phyloP scores from a whole-genome alignment of 2,113 vertebrate species.

The Antechinus stuartii region DNA sequence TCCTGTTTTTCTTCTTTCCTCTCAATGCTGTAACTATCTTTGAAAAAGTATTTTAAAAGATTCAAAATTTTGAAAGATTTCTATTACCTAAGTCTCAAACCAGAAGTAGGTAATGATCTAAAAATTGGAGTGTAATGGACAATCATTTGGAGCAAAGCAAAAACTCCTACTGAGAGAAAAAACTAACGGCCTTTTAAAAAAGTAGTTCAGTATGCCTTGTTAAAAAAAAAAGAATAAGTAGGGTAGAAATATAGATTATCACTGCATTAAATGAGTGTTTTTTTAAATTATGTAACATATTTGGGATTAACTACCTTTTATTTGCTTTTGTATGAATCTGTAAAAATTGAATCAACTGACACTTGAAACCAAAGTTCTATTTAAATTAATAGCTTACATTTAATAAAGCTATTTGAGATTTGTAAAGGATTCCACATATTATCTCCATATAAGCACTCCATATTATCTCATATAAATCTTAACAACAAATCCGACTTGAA shows the following conservation, averaged over 20 bases:
- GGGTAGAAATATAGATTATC: background rate
- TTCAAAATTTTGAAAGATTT: background rate
- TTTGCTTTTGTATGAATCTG: background rate
- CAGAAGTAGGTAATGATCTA: background rate
- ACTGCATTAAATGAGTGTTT: background rate
- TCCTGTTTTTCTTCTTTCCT: constrained; percentile 43
- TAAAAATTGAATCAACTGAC: background rate
- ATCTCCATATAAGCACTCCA: too few relatives aligned
- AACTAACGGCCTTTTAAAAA: background rate
- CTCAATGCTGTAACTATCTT: background rate
- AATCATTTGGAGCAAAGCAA: background rate
- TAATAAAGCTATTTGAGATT: background rate
- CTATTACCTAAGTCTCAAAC: background rate
- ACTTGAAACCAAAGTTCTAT: background rate
- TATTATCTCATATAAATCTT: background rate
- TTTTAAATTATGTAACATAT: background rate
- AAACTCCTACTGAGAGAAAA: background rate
- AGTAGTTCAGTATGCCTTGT: background rate
- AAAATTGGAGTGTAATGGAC: too few relatives aligned
- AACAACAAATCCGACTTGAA: background rate
- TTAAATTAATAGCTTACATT: background rate
- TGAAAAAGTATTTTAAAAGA: background rate
- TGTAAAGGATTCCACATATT: background rate
- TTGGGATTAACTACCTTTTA: background rate
- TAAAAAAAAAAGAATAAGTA: background rate